Base-by-base conservation (phyloP, 2,797 vertebrate species). In the Furcifer pardalis region DNA sequence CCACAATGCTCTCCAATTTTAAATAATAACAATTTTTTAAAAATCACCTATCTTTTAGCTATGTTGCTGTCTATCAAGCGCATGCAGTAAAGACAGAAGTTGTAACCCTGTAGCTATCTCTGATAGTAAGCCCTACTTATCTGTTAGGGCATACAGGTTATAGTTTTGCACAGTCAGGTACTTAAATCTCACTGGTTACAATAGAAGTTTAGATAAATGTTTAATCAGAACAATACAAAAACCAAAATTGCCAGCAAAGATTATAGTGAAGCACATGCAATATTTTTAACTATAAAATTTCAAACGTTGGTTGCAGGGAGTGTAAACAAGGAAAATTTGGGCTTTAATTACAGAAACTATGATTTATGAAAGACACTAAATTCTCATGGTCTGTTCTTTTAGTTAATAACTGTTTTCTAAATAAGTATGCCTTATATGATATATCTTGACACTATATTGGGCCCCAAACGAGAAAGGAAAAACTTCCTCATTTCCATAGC, bases 401-500 rank as follows among this genome's bases (percentile, higher is more conserved):
- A 84, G 17, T 59, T 77, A 84, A 91, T 87, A 25, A 62, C 85
- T 92, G 52, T 90, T 90, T 88, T 86, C 79, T 87, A 88, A 92
- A 92, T 91, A 86, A 90, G 65, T 69, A 81, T 87, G 85, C 86
- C 90, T 86, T 91, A 89, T 92, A 91, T 83, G 90, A 81, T 90
- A 91, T 90, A 95, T 94, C 92, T 92, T 92, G 93, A 92, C 62
- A 87, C 88, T 93, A 91, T 87, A 94, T 91, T 92, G 87, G 90
- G 88, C 85, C 86, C 91, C 84, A 73, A 91, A 90, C 90, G 92
- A 89, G 89, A 94, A 81, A 95, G 94, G 89, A 95, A 91, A 95
- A 95, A 92, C 93, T 95, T 96, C 95, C 95, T 95, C 90, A 94
- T 86, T 95, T 95, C 93, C 90, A 95, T 88, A 92, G 91, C 80